Percentiles rank a stretch among this genome's conserved stretches.
phyloP scores from a whole-genome alignment of 2,888 invertebrate genomes.

The Monopis laevigella region DNA sequence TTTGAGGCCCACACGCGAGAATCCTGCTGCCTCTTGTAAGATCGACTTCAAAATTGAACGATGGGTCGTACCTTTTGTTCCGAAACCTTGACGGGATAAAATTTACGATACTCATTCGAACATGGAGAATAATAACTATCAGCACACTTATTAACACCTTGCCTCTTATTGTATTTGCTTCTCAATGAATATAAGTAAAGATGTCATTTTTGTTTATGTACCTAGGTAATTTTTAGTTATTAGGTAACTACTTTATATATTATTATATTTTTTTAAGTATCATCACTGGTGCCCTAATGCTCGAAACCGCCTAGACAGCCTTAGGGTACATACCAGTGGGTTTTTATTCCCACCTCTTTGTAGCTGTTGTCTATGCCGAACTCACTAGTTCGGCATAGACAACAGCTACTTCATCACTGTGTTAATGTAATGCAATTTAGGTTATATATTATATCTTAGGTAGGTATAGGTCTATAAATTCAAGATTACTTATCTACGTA shows the following conservation, averaged over 20 bases:
- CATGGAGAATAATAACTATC: slow-evolving; percentile 47
- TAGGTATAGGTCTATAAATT: background rate
- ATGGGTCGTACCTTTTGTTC: slow-evolving; percentile 48
- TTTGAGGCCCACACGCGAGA: slow-evolving; percentile 56
- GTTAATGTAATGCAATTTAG: too few species aligned
- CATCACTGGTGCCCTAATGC: too few species aligned
- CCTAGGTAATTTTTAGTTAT: background rate
- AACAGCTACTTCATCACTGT: too few species aligned
- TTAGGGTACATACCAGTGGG: too few species aligned
- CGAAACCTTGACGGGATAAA: slow-evolving; percentile 48
- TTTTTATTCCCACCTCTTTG: too few species aligned
- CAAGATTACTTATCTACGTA: background rate
- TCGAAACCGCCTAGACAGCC: too few species aligned
- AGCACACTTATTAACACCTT: slow-evolving; percentile 59
- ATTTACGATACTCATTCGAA: slow-evolving; percentile 46
- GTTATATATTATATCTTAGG: too few species aligned
- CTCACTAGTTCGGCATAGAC: too few species aligned
- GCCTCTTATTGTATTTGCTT: slow-evolving; percentile 14
- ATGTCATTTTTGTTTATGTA: slow-evolving; percentile 1
- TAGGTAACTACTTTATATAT: background rate
- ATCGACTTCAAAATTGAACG: slow-evolving; percentile 55
- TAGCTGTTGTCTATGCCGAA: too few species aligned
- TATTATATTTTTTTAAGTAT: background rate
- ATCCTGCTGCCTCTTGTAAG: slow-evolving; percentile 57
- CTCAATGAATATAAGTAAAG: slow-evolving; percentile 37